Conservation (phyloP, 2,113 vertebrate species). For the Noctilio leporinus region DNA sequence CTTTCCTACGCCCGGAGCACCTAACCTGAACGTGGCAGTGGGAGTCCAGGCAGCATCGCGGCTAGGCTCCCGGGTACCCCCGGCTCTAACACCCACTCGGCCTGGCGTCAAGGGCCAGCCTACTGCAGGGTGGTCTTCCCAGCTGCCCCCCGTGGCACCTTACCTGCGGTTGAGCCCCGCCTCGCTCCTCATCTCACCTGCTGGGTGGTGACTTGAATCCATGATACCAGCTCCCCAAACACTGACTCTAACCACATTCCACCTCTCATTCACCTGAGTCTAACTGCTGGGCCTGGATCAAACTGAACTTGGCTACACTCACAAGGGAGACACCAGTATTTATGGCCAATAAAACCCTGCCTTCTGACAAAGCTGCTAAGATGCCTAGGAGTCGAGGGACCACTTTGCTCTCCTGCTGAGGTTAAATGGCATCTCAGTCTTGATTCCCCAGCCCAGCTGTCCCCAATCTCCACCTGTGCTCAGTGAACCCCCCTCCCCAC, state of each 20-base stretch:
- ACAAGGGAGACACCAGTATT: neutral
- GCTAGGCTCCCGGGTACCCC: neutral
- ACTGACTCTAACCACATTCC: neutral
- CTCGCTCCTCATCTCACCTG: too few species aligned
- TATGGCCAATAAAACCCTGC: neutral
- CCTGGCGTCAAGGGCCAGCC: neutral
- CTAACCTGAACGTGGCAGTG: neutral
- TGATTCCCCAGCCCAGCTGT: neutral
- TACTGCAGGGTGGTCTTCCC: rapidly evolving
- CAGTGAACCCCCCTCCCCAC: neutral
- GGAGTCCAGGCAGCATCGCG: rapidly evolving
- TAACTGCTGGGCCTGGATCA: neutral
- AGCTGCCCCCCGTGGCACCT: neutral
- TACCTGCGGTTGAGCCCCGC: neutral
- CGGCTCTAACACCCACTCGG: neutral
- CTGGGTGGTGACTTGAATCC: neutral
- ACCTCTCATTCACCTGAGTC: neutral
- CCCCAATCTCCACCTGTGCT: neutral
- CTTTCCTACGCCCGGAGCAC: neutral
- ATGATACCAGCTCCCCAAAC: neutral
- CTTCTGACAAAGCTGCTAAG: neutral
- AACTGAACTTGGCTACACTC: neutral
- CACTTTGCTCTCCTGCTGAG: neutral
- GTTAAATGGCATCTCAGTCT: neutral
- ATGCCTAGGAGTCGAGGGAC: neutral